Evolutionary conservation across 2,888 invertebrate genomes (phyloP).

Genomic region (Pteria penguin): DNA sequence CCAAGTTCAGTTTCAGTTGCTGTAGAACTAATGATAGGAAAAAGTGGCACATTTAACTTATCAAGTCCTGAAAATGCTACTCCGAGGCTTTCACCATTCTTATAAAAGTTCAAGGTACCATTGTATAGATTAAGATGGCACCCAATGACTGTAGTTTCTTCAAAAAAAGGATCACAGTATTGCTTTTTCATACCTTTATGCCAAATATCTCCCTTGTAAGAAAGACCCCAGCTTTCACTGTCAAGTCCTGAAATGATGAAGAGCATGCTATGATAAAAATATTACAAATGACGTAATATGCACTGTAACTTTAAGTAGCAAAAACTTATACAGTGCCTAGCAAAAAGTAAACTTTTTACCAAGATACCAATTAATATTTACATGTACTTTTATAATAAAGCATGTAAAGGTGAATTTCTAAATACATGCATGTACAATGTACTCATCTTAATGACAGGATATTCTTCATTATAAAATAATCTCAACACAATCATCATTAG

Average conservation of each 20-base stretch:
- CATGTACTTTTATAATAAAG: too few relatives aligned
- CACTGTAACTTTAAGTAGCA: too few relatives aligned
- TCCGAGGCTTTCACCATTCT: constrained; percentile 65
- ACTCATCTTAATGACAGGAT: too few relatives aligned
- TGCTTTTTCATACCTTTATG: constrained; percentile 62
- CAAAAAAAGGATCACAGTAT: constrained; percentile 71
- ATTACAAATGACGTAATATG: too few relatives aligned
- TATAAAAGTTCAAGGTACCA: constrained; percentile 67
- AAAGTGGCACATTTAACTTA: constrained; percentile 53
- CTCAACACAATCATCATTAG: too few relatives aligned
- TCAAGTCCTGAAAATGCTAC: constrained; percentile 66
- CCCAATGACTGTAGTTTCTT: constrained; percentile 65
- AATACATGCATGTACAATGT: too few relatives aligned
- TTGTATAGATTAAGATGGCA: constrained; percentile 66
- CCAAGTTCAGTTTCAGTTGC: constrained; percentile 68
- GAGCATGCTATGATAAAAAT: too few relatives aligned
- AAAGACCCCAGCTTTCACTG: constrained; percentile 72
- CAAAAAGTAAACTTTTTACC: too few relatives aligned
- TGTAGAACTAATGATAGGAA: constrained; percentile 70
- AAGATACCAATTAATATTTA: too few relatives aligned
- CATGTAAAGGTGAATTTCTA: too few relatives aligned
- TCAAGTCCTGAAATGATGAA: constrained; percentile 65
- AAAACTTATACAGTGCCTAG: too few relatives aligned
- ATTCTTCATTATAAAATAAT: too few relatives aligned
- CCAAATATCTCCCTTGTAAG: constrained; percentile 72